Conservation (phyloP, 2,888 invertebrate genomes). For the Himalopsyche anomala region DNA sequence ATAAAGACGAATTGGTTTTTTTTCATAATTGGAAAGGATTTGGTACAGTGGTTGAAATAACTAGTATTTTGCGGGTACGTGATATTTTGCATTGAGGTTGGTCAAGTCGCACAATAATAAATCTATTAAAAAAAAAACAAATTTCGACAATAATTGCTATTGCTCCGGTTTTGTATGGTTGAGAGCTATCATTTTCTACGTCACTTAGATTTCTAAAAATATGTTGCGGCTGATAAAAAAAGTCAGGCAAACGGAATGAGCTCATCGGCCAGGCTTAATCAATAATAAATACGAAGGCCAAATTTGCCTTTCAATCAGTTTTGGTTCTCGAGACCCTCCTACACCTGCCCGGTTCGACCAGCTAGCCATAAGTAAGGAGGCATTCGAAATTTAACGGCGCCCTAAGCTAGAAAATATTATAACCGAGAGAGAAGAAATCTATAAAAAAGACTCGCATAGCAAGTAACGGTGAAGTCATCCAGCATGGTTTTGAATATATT, state of each 20-base stretch:
- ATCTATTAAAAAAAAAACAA: not conserved
- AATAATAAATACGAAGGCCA: slow-evolving; percentile 45
- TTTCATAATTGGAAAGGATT: slow-evolving; percentile 17
- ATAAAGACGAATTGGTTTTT: no score
- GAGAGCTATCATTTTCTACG: not conserved
- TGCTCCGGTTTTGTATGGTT: not conserved
- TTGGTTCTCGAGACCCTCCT: slow-evolving; percentile 51
- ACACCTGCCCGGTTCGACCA: slow-evolving; percentile 48
- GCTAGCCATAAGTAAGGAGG: slow-evolving; percentile 45
- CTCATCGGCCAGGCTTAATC: slow-evolving; percentile 14
- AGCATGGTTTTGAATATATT: slow-evolving; percentile 27
- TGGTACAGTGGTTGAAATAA: slow-evolving; percentile 16
- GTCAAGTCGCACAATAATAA: not conserved
- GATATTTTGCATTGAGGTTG: slow-evolving; percentile 22
- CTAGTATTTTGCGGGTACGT: slow-evolving; percentile 15
- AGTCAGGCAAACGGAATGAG: slow-evolving; percentile 10
- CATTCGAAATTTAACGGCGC: slow-evolving; percentile 47
- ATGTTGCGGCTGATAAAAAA: not conserved
- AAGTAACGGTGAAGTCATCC: slow-evolving; percentile 53
- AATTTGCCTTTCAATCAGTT: slow-evolving; percentile 51
- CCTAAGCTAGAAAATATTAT: slow-evolving; percentile 46
- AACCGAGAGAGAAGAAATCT: slow-evolving; percentile 37
- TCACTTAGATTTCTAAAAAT: not conserved
- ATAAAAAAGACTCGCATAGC: slow-evolving; percentile 44
- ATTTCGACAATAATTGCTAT: not conserved